Percentiles rank a stretch among this genome's conserved stretches.
These are phyloP conservation scores for Lophius piscatorius DNA, from an alignment of 2,113 vertebrate species.

Conservation along the genomic window DNA sequence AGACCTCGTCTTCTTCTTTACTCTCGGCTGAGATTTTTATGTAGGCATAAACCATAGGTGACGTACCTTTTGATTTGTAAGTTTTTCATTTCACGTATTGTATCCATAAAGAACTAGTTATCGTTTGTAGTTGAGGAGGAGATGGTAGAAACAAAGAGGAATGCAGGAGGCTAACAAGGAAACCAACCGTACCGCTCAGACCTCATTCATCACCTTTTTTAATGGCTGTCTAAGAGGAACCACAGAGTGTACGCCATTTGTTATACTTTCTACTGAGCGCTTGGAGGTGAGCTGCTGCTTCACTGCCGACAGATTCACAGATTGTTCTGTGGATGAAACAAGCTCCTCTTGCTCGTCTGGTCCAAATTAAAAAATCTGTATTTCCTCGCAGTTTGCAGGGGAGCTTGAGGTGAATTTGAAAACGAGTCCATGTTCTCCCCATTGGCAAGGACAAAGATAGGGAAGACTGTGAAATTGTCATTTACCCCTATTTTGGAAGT, in stretches of 20 bases:
- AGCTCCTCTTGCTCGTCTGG: conserved; percentile 13
- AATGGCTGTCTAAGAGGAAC: conserved; percentile 16
- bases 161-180: neutral
- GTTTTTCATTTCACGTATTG: too few species aligned
- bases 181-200: conserved; percentile 4
- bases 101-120: neutral
- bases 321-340: conserved; percentile 2
- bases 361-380: conserved; percentile 17
- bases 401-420: conserved; percentile 42
- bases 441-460: conserved; percentile 30
- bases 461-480: conserved; percentile 48
- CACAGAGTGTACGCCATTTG: neutral
- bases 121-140: neutral
- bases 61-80: too few species aligned
- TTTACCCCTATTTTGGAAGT: too few species aligned
- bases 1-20: too few species aligned
- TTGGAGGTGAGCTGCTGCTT: conserved; percentile 6
- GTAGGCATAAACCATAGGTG: too few species aligned
- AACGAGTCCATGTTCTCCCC: conserved; percentile 17
- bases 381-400: conserved; percentile 16
- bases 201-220: conserved; percentile 2
- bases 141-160: neutral
- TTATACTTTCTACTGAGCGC: conserved; percentile 10
- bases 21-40: too few species aligned
- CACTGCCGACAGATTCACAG: conserved; percentile 6